Evolutionary conservation across 2,113 vertebrate genomes (phyloP).

Genomic region (Illadopsis cleaveri): DNA sequence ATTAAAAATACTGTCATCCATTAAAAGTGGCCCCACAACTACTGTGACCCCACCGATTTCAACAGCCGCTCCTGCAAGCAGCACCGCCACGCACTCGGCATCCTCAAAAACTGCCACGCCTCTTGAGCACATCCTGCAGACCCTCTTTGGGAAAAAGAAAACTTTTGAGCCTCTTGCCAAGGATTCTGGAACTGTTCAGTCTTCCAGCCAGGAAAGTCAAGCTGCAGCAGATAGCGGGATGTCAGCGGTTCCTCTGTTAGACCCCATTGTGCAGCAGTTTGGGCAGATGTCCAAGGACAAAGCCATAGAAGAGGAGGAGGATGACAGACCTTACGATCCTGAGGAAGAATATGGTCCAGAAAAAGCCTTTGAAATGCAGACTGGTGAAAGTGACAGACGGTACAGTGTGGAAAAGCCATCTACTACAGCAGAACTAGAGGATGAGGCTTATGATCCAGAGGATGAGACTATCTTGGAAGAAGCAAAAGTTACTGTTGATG

Average conservation of each 20-base stretch:
- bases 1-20: constrained; percentile 61
- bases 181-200: constrained; percentile 61
- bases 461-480: constrained; percentile 93
- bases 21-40: constrained; percentile 56
- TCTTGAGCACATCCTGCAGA: constrained; percentile 88
- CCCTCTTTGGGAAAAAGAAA: constrained; percentile 85
- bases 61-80: constrained; percentile 44
- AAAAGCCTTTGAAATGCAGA: constrained; percentile 65
- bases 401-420: constrained; percentile 44
- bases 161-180: constrained; percentile 67
- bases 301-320: constrained; percentile 81
- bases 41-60: background rate
- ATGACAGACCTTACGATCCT: constrained; percentile 93
- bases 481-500: constrained; percentile 80
- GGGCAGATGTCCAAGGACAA: constrained; percentile 87
- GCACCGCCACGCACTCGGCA: background rate
- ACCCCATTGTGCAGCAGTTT: constrained; percentile 93
- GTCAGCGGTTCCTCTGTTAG: constrained; percentile 74
- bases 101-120: constrained; percentile 75
- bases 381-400: constrained; percentile 38
- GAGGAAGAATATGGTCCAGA: constrained; percentile 92
- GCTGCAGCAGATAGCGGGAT: constrained; percentile 55
- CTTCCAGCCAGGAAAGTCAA: constrained; percentile 45
- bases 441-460: constrained; percentile 93
- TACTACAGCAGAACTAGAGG: constrained; percentile 71